A percentile compares a stretch with the other conserved stretches of the same genome.
These are phyloP conservation scores for Cricetomys ansorgei DNA, from an alignment of 2,113 vertebrate genomes.

Conservation along the genomic window DNA sequence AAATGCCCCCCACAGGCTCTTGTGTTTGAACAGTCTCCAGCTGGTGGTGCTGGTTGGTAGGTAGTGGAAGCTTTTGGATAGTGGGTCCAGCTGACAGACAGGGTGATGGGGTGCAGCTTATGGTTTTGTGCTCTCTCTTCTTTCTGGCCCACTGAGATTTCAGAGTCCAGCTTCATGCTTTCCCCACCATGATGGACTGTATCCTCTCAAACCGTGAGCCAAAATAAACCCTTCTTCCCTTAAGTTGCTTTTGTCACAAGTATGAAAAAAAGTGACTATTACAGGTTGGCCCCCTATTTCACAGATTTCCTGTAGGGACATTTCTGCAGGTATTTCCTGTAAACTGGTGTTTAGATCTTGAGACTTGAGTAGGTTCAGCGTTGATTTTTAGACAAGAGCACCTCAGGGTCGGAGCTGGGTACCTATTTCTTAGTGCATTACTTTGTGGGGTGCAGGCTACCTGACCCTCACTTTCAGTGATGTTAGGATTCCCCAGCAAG, in stretches of 20 bases:
- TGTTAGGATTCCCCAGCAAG: neutral
- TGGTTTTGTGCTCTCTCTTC: neutral
- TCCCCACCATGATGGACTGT: neutral
- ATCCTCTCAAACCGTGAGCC: neutral
- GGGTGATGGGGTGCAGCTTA: neutral
- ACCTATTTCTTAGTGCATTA: neutral
- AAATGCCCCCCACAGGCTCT: neutral
- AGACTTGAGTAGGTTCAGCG: neutral
- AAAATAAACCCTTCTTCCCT: neutral
- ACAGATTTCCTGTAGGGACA: fast-evolving
- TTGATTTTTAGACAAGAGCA: neutral
- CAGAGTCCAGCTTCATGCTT: neutral
- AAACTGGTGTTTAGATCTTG: neutral
- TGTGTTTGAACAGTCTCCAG: neutral
- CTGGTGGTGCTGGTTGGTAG: neutral
- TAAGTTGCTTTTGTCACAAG: neutral
- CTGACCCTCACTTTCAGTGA: neutral
- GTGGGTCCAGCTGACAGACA: neutral
- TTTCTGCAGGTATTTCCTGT: neutral
- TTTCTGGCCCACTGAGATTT: neutral
- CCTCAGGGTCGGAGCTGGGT: neutral
- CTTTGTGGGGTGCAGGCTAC: neutral
- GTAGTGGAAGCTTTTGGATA: neutral
- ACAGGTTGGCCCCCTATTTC: neutral
- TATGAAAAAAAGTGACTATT: neutral